Evolutionary conservation across 1,140 invertebrate species (phyloP).

Genomic region (Tetramorium simillimum): DNA sequence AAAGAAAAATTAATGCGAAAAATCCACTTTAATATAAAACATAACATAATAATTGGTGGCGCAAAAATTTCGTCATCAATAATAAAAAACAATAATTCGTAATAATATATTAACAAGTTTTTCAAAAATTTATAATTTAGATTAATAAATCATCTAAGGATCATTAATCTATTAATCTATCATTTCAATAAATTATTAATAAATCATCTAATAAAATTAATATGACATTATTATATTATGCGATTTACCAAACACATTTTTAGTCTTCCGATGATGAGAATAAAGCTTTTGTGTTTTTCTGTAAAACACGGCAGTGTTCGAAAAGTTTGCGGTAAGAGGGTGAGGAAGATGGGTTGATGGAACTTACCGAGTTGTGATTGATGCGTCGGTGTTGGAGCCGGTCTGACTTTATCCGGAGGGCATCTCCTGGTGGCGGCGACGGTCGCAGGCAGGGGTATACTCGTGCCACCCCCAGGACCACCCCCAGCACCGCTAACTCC

Average conservation of each 20-base stretch:
- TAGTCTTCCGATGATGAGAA: neutral
- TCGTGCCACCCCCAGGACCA: constrained; percentile 85
- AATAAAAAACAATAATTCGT: too few species aligned
- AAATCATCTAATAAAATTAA: too few species aligned
- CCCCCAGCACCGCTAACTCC: constrained; percentile 71
- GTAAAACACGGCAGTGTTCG: neutral
- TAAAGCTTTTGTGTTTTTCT: neutral
- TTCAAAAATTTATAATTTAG: too few species aligned
- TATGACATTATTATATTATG: neutral
- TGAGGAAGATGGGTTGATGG: neutral
- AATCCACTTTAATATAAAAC: too few species aligned
- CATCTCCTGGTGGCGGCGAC: constrained; percentile 90
- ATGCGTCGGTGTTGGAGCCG: constrained; percentile 87
- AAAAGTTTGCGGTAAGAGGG: neutral
- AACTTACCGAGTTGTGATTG: constrained; percentile 86
- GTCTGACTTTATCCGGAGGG: constrained; percentile 91
- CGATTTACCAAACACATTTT: neutral
- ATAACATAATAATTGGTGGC: too few species aligned
- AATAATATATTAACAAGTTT: too few species aligned
- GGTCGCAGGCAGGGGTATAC: constrained; percentile 90
- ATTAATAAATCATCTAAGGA: too few species aligned
- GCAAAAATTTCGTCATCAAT: too few species aligned
- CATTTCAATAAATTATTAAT: too few species aligned
- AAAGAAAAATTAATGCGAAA: too few species aligned
- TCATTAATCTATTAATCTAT: too few species aligned